Conservation (phyloP, 2,113 vertebrate genomes). For the Ancistrus triradiatus region DNA sequence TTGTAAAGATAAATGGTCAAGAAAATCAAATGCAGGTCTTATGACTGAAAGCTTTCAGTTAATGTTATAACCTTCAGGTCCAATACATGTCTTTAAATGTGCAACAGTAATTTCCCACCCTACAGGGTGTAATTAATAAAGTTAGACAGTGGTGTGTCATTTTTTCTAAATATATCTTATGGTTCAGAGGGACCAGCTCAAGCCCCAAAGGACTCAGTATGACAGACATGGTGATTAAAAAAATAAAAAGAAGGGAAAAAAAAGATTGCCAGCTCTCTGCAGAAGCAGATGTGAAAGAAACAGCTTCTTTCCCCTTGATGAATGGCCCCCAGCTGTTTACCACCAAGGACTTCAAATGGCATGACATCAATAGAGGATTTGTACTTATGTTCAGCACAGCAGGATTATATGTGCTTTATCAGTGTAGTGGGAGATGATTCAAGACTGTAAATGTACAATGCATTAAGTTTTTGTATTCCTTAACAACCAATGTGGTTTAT, state of each 20-base stretch:
- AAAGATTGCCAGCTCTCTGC: not conserved
- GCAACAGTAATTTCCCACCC: slow-evolving; percentile 15
- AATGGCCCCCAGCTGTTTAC: slow-evolving; percentile 31
- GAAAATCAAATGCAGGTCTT: no score
- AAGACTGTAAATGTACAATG: not conserved
- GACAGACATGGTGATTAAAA: slow-evolving; percentile 4
- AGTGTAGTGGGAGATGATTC: not conserved
- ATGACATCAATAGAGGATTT: slow-evolving; percentile 6
- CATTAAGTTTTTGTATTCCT: no score
- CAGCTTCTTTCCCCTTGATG: slow-evolving; percentile 18
- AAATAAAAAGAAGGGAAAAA: not conserved
- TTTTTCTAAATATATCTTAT: slow-evolving; percentile 32
- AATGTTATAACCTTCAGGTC: slow-evolving; percentile 9
- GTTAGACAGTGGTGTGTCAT: slow-evolving; percentile 7
- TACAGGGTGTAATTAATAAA: slow-evolving; percentile 32
- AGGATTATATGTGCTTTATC: not conserved
- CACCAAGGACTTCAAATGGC: slow-evolving; percentile 21
- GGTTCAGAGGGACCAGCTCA: slow-evolving; percentile 15
- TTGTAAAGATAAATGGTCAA: no score
- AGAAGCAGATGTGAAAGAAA: slow-evolving; percentile 28
- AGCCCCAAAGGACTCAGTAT: slow-evolving; percentile 11
- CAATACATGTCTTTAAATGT: not conserved
- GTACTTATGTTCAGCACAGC: slow-evolving; percentile 5
- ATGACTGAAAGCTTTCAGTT: no score
- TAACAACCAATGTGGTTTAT: no score